Conservation (phyloP, 2,113 vertebrate species). For the Spilogale gracilis region DNA sequence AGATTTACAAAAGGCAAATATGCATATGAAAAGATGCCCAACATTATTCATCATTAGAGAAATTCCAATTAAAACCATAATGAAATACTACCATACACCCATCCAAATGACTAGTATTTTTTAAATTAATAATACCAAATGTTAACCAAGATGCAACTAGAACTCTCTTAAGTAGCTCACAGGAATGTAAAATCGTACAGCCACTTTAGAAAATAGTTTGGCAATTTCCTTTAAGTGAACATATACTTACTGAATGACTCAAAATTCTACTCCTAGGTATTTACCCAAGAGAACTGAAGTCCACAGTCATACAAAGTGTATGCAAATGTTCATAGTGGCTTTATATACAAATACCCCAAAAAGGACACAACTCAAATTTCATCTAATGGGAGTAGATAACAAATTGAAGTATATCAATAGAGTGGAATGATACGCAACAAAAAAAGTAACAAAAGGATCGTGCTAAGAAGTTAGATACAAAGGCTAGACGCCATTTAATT, state of each 20-base stretch:
- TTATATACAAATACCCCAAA: neutral
- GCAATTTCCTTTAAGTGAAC: neutral
- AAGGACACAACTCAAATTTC: neutral
- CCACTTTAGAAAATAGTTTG: neutral
- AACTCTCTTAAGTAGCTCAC: neutral
- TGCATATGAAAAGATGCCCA: neutral
- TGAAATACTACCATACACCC: neutral
- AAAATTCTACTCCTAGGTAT: neutral
- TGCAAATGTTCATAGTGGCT: neutral
- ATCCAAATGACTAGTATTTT: neutral
- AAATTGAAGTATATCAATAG: neutral
- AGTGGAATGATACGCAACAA: neutral
- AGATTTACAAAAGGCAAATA: neutral
- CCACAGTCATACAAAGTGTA: neutral
- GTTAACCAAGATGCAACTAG: neutral
- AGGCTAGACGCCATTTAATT: neutral
- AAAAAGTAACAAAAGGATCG: neutral
- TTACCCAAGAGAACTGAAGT: neutral
- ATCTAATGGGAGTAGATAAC: neutral
- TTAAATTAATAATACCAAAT: neutral
- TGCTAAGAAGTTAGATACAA: conserved; percentile 14
- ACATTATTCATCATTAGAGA: neutral
- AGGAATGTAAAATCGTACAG: neutral
- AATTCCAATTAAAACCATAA: conserved; percentile 14
- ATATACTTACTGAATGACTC: neutral